phyloP scores from a whole-genome alignment of 2,113 vertebrate genomes.

The Gasterosteus nipponicus region DNA sequence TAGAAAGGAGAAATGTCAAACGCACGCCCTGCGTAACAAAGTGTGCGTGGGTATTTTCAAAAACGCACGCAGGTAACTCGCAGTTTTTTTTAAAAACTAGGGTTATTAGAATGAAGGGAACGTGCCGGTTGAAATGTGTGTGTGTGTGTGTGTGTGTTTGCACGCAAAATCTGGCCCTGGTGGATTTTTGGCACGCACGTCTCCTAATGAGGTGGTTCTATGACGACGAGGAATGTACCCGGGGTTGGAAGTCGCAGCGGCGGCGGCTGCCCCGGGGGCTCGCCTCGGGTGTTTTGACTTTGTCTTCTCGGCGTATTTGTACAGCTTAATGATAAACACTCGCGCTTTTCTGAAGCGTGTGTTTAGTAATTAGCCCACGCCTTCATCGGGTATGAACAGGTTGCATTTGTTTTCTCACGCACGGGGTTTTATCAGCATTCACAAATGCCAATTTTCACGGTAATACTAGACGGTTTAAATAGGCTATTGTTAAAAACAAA shows the following conservation, averaged over 20 bases:
- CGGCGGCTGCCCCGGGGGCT: not conserved
- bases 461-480: not conserved
- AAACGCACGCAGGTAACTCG: constrained; percentile 16
- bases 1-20: constrained; percentile 35
- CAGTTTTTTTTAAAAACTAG: no score
- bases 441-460: not conserved
- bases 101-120: constrained; percentile 19
- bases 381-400: not conserved
- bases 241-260: constrained; percentile 15
- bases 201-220: constrained; percentile 52
- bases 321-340: not conserved
- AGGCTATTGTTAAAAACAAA: not conserved
- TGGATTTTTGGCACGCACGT: constrained; percentile 38
- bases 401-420: not conserved
- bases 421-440: not conserved
- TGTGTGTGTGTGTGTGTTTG: constrained; percentile 26
- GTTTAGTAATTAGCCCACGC: not conserved
- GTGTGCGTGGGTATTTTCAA: constrained; percentile 12
- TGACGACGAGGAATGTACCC: constrained; percentile 19
- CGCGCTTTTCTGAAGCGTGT: not conserved
- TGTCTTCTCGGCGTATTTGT: constrained; percentile 13
- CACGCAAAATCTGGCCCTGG: not conserved
- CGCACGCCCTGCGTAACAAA: constrained; percentile 33
- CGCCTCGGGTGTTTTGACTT: constrained; percentile 7
- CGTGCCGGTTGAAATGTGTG: constrained; percentile 7